A percentile compares a stretch with the other conserved stretches of the same genome.
These are phyloP conservation scores for Cremastobaeus sp. DNA, from an alignment of 2,888 invertebrate genomes.

Conservation along the genomic window DNA sequence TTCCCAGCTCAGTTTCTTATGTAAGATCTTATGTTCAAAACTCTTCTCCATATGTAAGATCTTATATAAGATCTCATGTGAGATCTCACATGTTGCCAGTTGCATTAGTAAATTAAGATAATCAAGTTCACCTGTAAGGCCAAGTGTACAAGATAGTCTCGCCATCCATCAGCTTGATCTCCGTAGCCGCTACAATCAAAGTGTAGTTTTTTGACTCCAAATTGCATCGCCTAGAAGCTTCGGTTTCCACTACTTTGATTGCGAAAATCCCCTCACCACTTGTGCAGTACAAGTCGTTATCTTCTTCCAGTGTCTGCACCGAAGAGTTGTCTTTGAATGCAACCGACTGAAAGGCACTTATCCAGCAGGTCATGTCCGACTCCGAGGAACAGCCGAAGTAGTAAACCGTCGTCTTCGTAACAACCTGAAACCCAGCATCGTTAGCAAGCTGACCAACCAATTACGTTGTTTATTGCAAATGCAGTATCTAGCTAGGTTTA, in stretches of 20 bases:
- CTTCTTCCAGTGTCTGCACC: conserved; percentile 86
- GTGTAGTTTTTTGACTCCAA: conserved; percentile 86
- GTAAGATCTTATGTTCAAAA: no score
- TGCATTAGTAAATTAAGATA: not conserved
- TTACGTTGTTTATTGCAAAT: no score
- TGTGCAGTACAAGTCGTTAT: conserved; percentile 92
- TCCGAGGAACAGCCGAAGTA: conserved; percentile 84
- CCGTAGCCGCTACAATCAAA: conserved; percentile 85
- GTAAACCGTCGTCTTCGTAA: conserved; percentile 84
- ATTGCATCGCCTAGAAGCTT: conserved; percentile 87
- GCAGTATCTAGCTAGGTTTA: no score
- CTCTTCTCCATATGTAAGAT: no score
- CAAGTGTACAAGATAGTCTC: conserved; percentile 86
- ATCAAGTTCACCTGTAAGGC: conserved; percentile 81
- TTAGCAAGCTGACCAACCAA: no score
- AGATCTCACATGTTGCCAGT: no score
- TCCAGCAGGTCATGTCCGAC: conserved; percentile 87
- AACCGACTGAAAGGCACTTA: conserved; percentile 87
- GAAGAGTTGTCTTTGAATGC: conserved; percentile 86
- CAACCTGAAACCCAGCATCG: conserved; percentile 81
- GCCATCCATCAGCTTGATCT: conserved; percentile 85
- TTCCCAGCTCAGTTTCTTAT: no score
- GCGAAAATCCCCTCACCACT: conserved; percentile 90
- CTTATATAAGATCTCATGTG: no score
- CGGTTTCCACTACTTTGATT: conserved; percentile 87